These are phyloP conservation scores for Drosophila picticornis DNA, from an alignment of 2,888 invertebrate species.

Conservation along the genomic window DNA sequence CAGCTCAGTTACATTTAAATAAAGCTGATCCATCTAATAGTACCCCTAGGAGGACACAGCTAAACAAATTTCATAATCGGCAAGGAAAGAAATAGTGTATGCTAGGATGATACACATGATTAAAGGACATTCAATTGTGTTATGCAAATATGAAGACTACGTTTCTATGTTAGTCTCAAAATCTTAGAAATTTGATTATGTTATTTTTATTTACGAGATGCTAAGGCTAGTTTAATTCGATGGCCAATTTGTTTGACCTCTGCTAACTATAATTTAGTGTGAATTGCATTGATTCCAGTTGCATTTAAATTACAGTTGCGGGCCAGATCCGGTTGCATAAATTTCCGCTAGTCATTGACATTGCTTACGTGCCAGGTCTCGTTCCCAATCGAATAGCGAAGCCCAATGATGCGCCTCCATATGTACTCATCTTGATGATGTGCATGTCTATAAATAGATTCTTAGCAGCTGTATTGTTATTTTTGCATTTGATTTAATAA, in stretches of 20 bases:
- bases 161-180: background rate
- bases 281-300: conserved; percentile 1
- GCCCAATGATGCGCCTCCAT: conserved; percentile 24
- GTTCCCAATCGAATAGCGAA: conserved; percentile 3
- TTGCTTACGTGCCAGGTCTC: conserved; percentile 31
- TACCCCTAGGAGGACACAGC: conserved; percentile 20
- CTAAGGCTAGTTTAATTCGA: background rate
- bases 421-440: conserved; percentile 64
- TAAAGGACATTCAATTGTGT: background rate
- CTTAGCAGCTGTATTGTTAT: conserved; percentile 18
- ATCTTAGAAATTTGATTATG: background rate
- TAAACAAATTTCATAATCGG: background rate
- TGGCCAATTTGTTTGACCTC: conserved; percentile 1
- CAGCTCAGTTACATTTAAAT: conserved; percentile 53
- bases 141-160: background rate
- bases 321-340: conserved; percentile 63
- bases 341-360: conserved; percentile 32
- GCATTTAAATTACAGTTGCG: conserved; percentile 4
- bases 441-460: conserved; percentile 58
- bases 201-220: background rate
- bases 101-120: no score
- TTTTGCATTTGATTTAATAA: conserved; percentile 48
- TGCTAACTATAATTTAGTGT: background rate
- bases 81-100: no score
- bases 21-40: conserved; percentile 45